Conservation (phyloP, 2,113 vertebrate species). For the Gallinago paraguaiae region DNA sequence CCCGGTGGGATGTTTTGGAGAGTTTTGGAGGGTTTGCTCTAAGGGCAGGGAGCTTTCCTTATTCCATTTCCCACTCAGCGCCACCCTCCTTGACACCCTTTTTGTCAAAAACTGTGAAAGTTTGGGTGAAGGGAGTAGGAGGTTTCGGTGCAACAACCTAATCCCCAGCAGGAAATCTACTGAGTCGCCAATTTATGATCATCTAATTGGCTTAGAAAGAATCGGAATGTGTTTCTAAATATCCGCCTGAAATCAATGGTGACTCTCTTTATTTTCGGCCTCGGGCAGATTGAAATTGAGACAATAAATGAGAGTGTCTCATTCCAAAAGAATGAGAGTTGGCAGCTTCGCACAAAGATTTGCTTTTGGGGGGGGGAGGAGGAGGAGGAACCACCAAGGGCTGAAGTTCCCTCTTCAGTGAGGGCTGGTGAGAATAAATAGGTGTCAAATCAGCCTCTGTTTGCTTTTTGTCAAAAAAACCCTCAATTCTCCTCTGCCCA, state of each 20-base stretch:
- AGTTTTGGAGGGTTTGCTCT: not conserved
- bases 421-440: slow-evolving; percentile 1
- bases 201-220: slow-evolving; percentile 71
- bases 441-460: not conserved
- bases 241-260: slow-evolving; percentile 74
- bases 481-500: not conserved
- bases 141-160: slow-evolving; percentile 7
- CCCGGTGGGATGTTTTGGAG: not conserved
- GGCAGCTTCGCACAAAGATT: slow-evolving; percentile 39
- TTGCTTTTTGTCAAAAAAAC: not conserved
- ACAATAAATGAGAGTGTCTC: slow-evolving; percentile 78
- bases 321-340: slow-evolving; percentile 69
- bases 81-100: not conserved
- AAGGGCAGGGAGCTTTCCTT: not conserved
- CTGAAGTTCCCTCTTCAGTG: not conserved
- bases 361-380: not conserved
- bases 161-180: slow-evolving; percentile 64
- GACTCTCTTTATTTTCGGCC: slow-evolving; percentile 74
- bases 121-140: not conserved
- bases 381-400: not conserved
- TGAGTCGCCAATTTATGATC: slow-evolving; percentile 62
- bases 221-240: slow-evolving; percentile 71
- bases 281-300: slow-evolving; percentile 76
- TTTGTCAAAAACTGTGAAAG: not conserved
- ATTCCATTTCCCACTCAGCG: not conserved